Evolutionary conservation across 2,888 invertebrate species (phyloP), one percentile per base, ranked within the genome.

Genomic region (Steinernema carpocapsae): DNA sequence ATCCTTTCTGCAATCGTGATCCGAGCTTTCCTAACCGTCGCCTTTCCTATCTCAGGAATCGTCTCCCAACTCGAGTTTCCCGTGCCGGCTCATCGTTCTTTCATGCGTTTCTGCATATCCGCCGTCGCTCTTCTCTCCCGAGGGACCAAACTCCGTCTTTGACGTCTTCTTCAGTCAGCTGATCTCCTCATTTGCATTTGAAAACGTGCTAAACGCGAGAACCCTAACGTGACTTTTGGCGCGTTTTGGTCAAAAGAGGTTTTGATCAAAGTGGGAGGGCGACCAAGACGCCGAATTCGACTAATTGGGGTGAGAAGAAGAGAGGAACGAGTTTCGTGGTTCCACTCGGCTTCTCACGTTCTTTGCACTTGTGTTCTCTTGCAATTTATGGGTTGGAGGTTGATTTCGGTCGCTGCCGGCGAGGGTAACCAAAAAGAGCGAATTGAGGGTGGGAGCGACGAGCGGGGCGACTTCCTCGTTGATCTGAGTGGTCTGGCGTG

Each of bases 91-190:
- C 26, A 14, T 19, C 56, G 56, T 1, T 19, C 22, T 56, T 56
- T 7, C 56, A 56, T 56, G 56, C 22, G 17, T 48, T 48, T 48
- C 7, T 19, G 19, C 48, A 48, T 48, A n/a, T 37, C 37, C 22
- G 12, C 24, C 2, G 26, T 19, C 56, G 48, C 22, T 29, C 26
- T n/a, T 3, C 64, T 4, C 26, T 37, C 64, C 64, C 64, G 7
- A 17, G 32, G 64, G 64, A 32, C 64, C 32, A 14, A 37, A 4
- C 29, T 22, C 10, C 32, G 32, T 17, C 64, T 64, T 14, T 64
- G 64, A 64, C 64, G 64, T 26, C 64, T 64, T 64, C 64, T 22
- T 7, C n/a, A 24, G 56, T 56, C 32, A 64, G 64, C 64, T 64
- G 64, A 64, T 56, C 26, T 22, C 56, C 19, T 24, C 19, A 56